Evolutionary conservation across 2,113 vertebrate species (phyloP), one percentile per base, ranked within the genome.

Genomic region (Paralichthys olivaceus): DNA sequence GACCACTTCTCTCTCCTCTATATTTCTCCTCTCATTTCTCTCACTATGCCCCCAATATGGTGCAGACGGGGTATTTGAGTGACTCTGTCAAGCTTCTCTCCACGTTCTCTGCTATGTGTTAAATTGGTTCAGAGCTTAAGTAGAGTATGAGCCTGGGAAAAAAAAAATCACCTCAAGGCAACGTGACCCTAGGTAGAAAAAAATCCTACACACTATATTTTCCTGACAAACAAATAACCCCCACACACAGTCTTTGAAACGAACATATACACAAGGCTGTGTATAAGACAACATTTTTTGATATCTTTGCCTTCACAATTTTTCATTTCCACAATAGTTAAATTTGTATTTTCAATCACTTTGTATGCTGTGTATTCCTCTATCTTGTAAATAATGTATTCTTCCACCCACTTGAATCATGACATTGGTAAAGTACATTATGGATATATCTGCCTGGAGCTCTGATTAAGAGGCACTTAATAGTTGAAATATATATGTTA

Each of bases 121-220:
- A 92, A 92, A 92, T 90, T 89, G 87, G 84, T 85, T 91, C 72
- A 81, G 78, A 86, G 89, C 82, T 91, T 86, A 87, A 84, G 75
- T 78, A 78, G 78, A 81, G 73, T 82, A 73, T 74, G 68, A 89
- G 84, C 65, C 69, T 57, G 43, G 28, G 49, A 56, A 77, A 74
- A 78, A 45, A 81, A 75, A 60, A 63, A 32, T 72, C 78, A 86
- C 81, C 84, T 87, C 37, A 22, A 87, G 87, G 87, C 90, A 90
- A 89, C 88, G 88, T 87, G 83, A 90, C 86, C 83, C 85, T 70
- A 79, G 34, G 43, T 82, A 51, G 25, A 37, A 61, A 14, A 59
- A 65, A 61, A 26, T 40, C 17, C 8, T 25, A 54, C 53, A 23
- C 22, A 54, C 54, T 79, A 17, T 60, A 47, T 55, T 62, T 77